These are phyloP conservation scores for Dreissena rostriformis DNA, from an alignment of 1,140 invertebrate genomes.

Conservation along the genomic window DNA sequence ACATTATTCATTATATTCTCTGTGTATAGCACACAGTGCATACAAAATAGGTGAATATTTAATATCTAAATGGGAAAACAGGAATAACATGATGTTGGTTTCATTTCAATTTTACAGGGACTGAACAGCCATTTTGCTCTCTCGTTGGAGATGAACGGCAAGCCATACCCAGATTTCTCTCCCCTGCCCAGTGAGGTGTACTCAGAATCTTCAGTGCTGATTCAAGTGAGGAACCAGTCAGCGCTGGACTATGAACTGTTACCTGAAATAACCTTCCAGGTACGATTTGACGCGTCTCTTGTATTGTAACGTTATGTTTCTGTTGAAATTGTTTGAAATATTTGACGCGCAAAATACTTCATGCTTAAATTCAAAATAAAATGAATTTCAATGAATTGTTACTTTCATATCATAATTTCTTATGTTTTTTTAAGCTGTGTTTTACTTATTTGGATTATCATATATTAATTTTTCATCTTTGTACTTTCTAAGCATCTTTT, in stretches of 20 bases:
- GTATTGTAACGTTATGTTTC: not conserved
- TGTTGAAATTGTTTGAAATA: not conserved
- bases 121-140: conserved; percentile 95
- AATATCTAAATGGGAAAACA: too few species aligned
- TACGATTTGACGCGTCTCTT: conserved; percentile 38
- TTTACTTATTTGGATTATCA: too few species aligned
- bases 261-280: conserved; percentile 86
- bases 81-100: not conserved
- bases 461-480: too few species aligned
- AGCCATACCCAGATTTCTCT: conserved; percentile 91
- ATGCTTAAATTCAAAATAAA: not conserved
- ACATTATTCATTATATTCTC: too few species aligned
- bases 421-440: too few species aligned
- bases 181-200: conserved; percentile 93
- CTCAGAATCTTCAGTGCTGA: conserved; percentile 95
- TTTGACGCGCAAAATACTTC: not conserved
- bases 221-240: conserved; percentile 92
- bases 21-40: too few species aligned
- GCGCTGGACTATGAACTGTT: conserved; percentile 93
- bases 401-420: too few species aligned
- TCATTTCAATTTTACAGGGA: conserved; percentile 84
- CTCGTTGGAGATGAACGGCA: conserved; percentile 88
- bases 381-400: too few species aligned
- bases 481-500: too few species aligned
- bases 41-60: too few species aligned